A percentile compares a stretch with the other conserved stretches of the same genome.
Conservation (phyloP, 2,888 invertebrate genomes). For the Hirtodrosophila histrioides region DNA sequence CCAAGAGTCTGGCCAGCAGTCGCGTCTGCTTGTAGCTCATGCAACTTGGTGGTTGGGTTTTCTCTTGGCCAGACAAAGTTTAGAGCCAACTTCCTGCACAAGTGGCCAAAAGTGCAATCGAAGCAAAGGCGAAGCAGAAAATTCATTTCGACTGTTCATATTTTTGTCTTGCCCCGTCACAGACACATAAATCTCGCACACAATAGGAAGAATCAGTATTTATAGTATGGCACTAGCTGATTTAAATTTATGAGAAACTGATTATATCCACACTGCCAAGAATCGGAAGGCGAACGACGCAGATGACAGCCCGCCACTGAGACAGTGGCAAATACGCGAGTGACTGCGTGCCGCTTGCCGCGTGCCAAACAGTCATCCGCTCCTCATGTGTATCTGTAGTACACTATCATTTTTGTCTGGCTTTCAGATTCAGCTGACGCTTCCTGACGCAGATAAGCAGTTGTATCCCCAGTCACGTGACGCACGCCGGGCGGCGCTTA, state of each 20-base stretch:
- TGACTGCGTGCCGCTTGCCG: conserved; percentile 56
- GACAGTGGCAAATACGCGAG: conserved; percentile 21
- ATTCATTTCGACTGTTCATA: conserved; percentile 66
- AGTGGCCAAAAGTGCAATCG: conserved; percentile 49
- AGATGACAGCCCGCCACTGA: conserved; percentile 36
- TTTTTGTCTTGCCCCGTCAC: conserved; percentile 57
- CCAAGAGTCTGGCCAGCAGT: conserved; percentile 20
- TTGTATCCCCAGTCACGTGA: conserved; percentile 41
- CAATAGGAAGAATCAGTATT: conserved; percentile 45
- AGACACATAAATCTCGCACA: conserved; percentile 82
- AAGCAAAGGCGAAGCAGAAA: conserved; percentile 36
- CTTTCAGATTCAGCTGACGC: conserved; percentile 16
- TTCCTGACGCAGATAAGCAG: conserved; percentile 6
- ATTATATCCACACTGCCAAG: conserved; percentile 65
- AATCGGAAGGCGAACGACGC: background rate
- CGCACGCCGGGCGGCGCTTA: conserved; percentile 42
- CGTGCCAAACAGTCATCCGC: conserved; percentile 54
- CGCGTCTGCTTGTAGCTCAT: conserved; percentile 22
- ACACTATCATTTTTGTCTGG: background rate
- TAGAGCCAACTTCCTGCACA: conserved; percentile 8
- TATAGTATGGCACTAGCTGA: conserved; percentile 53
- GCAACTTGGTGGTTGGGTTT: conserved; percentile 33
- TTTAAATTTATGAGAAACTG: conserved; percentile 82
- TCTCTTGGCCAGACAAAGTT: conserved; percentile 52
- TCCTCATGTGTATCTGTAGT: conserved; percentile 1